phyloP scores from a whole-genome alignment of 2,113 vertebrate genomes.

The Conger conger region DNA sequence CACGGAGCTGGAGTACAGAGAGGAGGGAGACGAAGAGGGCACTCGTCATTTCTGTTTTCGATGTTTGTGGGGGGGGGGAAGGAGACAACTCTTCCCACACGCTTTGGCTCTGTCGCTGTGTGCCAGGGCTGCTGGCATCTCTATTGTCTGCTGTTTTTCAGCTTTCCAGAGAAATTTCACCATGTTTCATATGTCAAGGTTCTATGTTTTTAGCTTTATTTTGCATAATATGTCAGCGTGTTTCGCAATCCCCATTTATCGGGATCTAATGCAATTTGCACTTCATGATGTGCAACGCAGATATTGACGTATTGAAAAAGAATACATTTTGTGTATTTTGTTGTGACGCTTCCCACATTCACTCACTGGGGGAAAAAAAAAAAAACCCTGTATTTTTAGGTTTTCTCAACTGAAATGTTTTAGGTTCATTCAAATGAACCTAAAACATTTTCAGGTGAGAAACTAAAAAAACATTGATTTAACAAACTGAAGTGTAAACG shows the following conservation, averaged over 20 bases:
- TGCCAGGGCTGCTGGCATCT: neutral
- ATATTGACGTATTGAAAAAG: too few relatives aligned
- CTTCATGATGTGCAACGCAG: too few relatives aligned
- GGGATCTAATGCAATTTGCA: too few relatives aligned
- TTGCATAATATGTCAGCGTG: neutral
- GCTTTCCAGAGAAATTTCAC: neutral
- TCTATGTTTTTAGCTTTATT: neutral
- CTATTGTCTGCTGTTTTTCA: neutral
- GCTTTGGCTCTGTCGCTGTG: constrained; percentile 56
- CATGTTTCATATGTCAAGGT: neutral
- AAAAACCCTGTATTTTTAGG: too few relatives aligned
- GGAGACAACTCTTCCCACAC: constrained; percentile 62
- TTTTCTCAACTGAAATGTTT: too few relatives aligned
- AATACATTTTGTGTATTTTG: too few relatives aligned
- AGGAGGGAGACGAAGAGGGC: constrained; percentile 59
- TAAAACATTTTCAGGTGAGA: too few relatives aligned
- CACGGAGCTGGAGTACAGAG: neutral
- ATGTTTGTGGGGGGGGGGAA: constrained; percentile 49
- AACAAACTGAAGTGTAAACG: too few relatives aligned
- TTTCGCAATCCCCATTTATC: neutral
- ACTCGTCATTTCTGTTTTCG: constrained; percentile 53
- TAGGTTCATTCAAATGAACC: too few relatives aligned
- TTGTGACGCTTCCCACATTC: too few relatives aligned
- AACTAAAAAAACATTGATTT: too few relatives aligned
- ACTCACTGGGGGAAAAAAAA: too few relatives aligned